Evolutionary conservation across 2,888 invertebrate species (phyloP).

Genomic region (Antheraea yamamai): DNA sequence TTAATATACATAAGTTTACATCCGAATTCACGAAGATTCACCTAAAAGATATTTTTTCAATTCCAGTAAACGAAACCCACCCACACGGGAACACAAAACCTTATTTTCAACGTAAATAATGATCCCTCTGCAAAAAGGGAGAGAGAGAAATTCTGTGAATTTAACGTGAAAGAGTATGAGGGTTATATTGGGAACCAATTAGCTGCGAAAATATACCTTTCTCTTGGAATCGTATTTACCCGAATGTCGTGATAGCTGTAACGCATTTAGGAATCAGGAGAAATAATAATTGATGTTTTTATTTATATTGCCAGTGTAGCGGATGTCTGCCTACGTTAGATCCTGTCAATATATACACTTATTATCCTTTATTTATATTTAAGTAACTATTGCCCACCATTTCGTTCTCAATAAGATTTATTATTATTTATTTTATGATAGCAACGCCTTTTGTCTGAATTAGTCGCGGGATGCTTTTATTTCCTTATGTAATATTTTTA

Average conservation of each 20-base stretch:
- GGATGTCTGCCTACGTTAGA: neutral
- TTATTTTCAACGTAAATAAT: slow-evolving; percentile 15
- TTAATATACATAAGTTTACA: neutral
- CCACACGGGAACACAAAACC: slow-evolving; percentile 7
- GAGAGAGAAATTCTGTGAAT: neutral
- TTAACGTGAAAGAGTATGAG: neutral
- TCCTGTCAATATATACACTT: neutral
- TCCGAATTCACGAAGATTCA: slow-evolving; percentile 6
- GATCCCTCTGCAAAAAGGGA: neutral
- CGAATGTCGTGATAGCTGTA: neutral
- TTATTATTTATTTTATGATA: no score
- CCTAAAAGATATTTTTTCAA: slow-evolving; percentile 21
- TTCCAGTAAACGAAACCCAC: slow-evolving; percentile 17
- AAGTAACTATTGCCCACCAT: no score
- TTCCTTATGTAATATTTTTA: no score
- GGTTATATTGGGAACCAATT: slow-evolving; percentile 1
- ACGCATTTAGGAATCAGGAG: neutral
- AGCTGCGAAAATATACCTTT: neutral
- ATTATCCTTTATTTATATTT: neutral
- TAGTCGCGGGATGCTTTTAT: no score
- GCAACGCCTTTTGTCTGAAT: no score
- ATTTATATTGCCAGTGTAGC: neutral
- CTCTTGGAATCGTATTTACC: neutral
- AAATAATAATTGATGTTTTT: neutral
- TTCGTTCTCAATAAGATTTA: no score